phyloP scores from a whole-genome alignment of 2,888 invertebrate genomes.

The Eremobia ochroleuca region DNA sequence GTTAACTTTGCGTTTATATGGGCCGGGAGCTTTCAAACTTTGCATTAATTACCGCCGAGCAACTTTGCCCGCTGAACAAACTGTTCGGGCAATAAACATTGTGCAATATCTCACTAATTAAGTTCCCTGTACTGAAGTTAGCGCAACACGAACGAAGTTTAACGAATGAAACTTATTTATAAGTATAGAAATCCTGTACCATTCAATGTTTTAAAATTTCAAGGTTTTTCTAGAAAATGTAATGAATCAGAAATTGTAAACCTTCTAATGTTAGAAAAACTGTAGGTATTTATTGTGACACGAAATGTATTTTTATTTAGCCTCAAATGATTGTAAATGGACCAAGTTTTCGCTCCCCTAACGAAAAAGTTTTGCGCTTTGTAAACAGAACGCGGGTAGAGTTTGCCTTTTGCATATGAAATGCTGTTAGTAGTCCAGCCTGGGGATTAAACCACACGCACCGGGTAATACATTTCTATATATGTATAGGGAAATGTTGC shows the following conservation, averaged over 20 bases:
- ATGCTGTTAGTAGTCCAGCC: slow-evolving; percentile 77
- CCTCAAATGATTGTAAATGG: slow-evolving; percentile 72
- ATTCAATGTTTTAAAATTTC: neutral
- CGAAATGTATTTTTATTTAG: slow-evolving; percentile 67
- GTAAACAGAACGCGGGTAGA: slow-evolving; percentile 76
- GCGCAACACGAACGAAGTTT: slow-evolving; percentile 35
- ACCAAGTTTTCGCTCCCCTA: slow-evolving; percentile 73
- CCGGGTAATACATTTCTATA: slow-evolving; percentile 42
- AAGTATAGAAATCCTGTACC: neutral
- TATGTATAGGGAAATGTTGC: slow-evolving; percentile 62
- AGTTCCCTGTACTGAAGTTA: slow-evolving; percentile 68
- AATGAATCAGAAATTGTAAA: slow-evolving; percentile 1
- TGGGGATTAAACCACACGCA: slow-evolving; percentile 74
- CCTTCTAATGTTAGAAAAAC: slow-evolving; percentile 11
- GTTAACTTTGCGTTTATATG: slow-evolving; percentile 73
- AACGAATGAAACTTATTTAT: slow-evolving; percentile 33
- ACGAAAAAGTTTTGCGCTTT: slow-evolving; percentile 77
- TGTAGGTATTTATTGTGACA: slow-evolving; percentile 20
- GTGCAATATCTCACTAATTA: slow-evolving; percentile 81
- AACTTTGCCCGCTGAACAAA: slow-evolving; percentile 65
- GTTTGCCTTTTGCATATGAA: slow-evolving; percentile 82
- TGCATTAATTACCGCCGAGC: slow-evolving; percentile 67
- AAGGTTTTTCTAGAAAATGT: neutral
- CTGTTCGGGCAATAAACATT: slow-evolving; percentile 78
- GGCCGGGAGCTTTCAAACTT: slow-evolving; percentile 73